Evolutionary conservation across 92 coral and sea anemone species (phyloP), one percentile per base, ranked within the genome.

Genomic region (Parazoanthus swiftii): DNA sequence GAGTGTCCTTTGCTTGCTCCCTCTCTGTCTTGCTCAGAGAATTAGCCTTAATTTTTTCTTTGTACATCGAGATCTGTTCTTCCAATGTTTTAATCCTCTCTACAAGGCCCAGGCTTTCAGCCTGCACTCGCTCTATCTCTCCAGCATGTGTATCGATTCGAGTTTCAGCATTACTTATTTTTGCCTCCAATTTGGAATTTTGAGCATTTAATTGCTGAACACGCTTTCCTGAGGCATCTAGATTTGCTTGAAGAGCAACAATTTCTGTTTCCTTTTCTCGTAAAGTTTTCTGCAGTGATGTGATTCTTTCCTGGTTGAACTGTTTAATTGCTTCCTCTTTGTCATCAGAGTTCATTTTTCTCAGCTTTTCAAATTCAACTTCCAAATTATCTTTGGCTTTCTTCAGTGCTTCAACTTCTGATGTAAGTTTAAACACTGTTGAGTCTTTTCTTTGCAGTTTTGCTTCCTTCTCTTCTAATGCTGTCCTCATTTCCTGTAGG

Each of bases 101-200:
- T 82, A 88, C 79, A 18, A 94, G 88, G 4, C 88, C 48, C 50
- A 89, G 48, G 29, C 81, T 82, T 88, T 95, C 96, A 37, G 65
- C 89, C 67, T 81, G 91, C 0, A 91, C 85, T 81, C 91, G 92
- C 77, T 88, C 87, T 13, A 85, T 83, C 48, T 88, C 92, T 23
- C 85, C 87, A 26, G 81, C 93, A 20, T 83, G 88, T 33, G 93
- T 91, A 33, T 91, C 90, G 54, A 63, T 87, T 4, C 72, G 85
- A 20, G 96, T 95, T 77, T 91, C 90, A 25, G 96, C 94, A 84
- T 93, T 93, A 72, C 91, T 93, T 4, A 95, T 92, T 29, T 92
- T 90, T 3, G 91, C 91, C 37, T 91, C 94, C 9, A 95, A 88
- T 89, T 89, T 95, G 5, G 95, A 93, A 42, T 89, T 95, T 70